A percentile compares a stretch with the other conserved stretches of the same genome.
Evolutionary conservation across 2,888 invertebrate genomes (phyloP).

Genomic region (Anticlea derivata): DNA sequence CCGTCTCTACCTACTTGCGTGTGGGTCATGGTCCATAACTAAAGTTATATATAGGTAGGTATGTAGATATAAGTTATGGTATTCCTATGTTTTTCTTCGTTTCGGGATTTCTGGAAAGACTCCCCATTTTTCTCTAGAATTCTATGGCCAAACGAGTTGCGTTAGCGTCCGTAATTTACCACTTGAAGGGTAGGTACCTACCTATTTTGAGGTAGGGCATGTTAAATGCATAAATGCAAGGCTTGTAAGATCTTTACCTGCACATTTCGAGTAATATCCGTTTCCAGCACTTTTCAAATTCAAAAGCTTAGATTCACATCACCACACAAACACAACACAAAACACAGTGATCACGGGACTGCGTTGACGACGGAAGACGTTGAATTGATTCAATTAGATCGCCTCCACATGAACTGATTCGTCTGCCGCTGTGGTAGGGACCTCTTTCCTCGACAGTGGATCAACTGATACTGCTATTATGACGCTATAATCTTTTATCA

Average conservation of each 20-base stretch:
- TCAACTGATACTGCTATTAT: constrained; percentile 62
- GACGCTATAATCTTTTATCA: constrained; percentile 78
- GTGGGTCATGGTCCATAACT: too few relatives aligned
- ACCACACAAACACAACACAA: constrained; percentile 42
- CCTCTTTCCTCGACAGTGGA: constrained; percentile 63
- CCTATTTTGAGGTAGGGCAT: too few relatives aligned
- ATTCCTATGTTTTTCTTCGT: too few relatives aligned
- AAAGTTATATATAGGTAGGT: too few relatives aligned
- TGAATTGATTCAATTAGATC: constrained; percentile 74
- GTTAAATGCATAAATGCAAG: too few relatives aligned
- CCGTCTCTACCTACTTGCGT: too few relatives aligned
- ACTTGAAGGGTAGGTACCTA: too few relatives aligned
- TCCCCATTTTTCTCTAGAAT: too few relatives aligned
- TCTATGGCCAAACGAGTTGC: too few relatives aligned
- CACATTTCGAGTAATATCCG: constrained; percentile 41
- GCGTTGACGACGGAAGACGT: constrained; percentile 72
- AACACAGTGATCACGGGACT: constrained; percentile 31
- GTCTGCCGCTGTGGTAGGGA: constrained; percentile 37
- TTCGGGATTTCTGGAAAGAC: too few relatives aligned
- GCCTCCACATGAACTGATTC: constrained; percentile 42
- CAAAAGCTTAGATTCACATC: constrained; percentile 38
- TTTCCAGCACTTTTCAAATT: constrained; percentile 21
- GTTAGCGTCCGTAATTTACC: too few relatives aligned
- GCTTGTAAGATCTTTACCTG: constrained; percentile 46
- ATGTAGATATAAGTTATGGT: too few relatives aligned